Conservation (phyloP, 2,888 invertebrate genomes). For the Yponomeuta malinellus region DNA sequence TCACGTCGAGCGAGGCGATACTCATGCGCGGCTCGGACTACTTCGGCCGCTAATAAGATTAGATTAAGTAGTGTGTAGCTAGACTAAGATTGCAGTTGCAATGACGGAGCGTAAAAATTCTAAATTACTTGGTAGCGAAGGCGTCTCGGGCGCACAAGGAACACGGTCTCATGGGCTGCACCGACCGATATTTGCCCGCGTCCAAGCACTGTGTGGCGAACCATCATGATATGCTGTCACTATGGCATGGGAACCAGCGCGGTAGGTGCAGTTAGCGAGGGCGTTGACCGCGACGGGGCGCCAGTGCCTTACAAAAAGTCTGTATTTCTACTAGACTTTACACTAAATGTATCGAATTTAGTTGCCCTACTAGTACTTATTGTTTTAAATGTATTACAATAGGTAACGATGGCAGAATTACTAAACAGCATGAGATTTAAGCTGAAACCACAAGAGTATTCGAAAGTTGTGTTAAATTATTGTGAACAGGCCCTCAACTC, state of each 20-base stretch:
- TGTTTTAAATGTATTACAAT: background rate
- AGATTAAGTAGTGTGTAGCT: background rate
- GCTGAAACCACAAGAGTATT: background rate
- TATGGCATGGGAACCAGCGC: too few species aligned
- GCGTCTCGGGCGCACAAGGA: conserved; percentile 31
- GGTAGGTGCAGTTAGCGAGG: background rate
- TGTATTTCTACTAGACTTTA: conserved; percentile 31
- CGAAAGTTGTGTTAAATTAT: background rate
- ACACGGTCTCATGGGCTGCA: conserved; percentile 24
- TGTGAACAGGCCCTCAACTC: background rate
- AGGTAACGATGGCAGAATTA: background rate
- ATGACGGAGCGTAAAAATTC: conserved; percentile 59
- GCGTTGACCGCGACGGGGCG: conserved; percentile 37
- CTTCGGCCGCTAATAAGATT: too few species aligned
- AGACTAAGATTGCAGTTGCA: conserved; percentile 5
- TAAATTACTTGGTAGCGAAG: conserved; percentile 60
- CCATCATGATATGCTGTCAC: too few species aligned
- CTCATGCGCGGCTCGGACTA: background rate
- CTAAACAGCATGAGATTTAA: background rate
- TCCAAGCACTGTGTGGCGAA: too few species aligned
- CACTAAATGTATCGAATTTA: conserved; percentile 23
- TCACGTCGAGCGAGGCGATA: background rate
- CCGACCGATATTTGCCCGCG: too few species aligned
- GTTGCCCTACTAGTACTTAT: conserved; percentile 8
- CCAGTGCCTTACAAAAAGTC: conserved; percentile 55